These are phyloP conservation scores for Pristiophorus japonicus DNA, from an alignment of 2,113 vertebrate species.

Conservation along the genomic window DNA sequence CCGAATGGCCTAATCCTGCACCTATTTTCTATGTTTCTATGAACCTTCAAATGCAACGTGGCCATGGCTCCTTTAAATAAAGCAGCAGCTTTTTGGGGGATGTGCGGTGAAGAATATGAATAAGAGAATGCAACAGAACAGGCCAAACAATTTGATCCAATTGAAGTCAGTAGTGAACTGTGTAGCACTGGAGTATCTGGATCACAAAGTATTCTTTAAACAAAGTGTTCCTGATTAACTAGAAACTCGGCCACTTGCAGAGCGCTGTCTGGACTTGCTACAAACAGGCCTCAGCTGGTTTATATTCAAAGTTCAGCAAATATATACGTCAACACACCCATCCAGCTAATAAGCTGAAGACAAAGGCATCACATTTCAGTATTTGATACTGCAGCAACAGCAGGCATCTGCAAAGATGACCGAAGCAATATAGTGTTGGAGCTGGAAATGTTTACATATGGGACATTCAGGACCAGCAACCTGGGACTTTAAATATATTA, in stretches of 20 bases:
- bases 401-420: background rate
- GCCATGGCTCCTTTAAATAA: no score
- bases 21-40: no score
- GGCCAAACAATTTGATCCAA: background rate
- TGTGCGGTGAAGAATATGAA: background rate
- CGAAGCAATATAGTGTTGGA: background rate
- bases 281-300: background rate
- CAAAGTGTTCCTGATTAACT: background rate
- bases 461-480: background rate
- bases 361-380: background rate
- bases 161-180: background rate
- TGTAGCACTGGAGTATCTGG: background rate
- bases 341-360: background rate
- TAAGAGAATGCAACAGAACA: background rate
- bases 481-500: background rate
- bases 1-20: no score
- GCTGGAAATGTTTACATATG: background rate
- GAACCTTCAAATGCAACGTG: no score
- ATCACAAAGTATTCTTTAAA: background rate
- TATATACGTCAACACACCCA: background rate
- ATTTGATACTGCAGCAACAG: background rate
- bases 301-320: background rate
- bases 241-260: background rate
- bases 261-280: background rate
- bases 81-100: background rate